Evolutionary conservation across 2,888 invertebrate species (phyloP).

Genomic region (Caenorhabditis plicata): DNA sequence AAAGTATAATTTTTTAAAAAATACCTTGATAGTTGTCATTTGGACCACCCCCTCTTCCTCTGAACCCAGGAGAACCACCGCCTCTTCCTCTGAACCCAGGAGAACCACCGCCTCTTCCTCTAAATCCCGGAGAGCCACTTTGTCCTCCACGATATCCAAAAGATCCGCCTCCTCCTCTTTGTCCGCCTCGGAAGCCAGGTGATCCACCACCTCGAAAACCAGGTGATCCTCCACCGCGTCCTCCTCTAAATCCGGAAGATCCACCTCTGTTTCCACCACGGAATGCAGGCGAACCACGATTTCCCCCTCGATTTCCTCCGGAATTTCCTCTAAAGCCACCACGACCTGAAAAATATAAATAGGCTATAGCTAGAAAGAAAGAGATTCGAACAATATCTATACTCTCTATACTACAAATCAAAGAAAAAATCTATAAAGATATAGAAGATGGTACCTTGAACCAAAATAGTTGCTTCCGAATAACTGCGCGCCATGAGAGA

Average conservation of each 20-base stretch:
- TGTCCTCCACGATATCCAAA: constrained; percentile 1
- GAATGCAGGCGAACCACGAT: constrained; percentile 30
- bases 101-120: constrained; percentile 12
- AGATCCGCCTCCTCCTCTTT: constrained; percentile 2
- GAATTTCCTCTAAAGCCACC: constrained; percentile 21
- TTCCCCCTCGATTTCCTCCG: constrained; percentile 19
- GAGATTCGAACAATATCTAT: background rate
- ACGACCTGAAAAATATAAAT: no score
- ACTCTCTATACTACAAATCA: no score
- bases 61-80: constrained; percentile 32
- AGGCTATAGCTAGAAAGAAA: no score
- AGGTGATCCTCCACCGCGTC: background rate
- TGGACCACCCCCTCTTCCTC: constrained; percentile 33
- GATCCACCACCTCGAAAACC: constrained; percentile 8
- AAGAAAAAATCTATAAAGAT: no score
- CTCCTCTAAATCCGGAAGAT: constrained; percentile 6
- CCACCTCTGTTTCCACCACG: constrained; percentile 17
- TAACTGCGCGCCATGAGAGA: no score
- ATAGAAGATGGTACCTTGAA: no score
- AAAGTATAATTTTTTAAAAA: no score
- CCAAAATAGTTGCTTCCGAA: no score
- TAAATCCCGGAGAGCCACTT: background rate
- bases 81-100: constrained; percentile 21
- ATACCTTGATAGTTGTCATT: constrained; percentile 23
- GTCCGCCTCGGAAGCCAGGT: constrained; percentile 1